phyloP scores from a whole-genome alignment of 1,140 invertebrate genomes.

The Cotesia typhae region DNA sequence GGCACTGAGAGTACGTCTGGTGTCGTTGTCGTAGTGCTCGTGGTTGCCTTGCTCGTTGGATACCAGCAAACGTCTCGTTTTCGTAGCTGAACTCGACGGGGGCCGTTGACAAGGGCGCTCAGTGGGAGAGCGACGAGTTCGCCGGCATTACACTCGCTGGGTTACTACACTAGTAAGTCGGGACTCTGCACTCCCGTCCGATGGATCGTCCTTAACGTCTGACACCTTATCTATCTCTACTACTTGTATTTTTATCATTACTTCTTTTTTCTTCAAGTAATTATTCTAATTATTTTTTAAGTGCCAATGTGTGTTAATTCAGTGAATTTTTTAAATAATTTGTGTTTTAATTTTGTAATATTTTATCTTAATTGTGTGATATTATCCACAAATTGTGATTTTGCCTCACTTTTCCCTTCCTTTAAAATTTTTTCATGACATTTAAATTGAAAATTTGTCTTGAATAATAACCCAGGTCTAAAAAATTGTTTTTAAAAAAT shows the following conservation, averaged over 20 bases:
- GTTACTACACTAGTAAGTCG: slow-evolving; percentile 18
- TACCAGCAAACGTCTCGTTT: not conserved
- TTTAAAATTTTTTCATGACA: too few relatives aligned
- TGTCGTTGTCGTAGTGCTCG: slow-evolving; percentile 10
- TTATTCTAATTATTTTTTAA: not conserved
- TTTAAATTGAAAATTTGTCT: too few relatives aligned
- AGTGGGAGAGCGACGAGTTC: slow-evolving; percentile 25
- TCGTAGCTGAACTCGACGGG: slow-evolving; percentile 5
- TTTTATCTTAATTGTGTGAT: too few relatives aligned
- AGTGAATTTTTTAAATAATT: too few relatives aligned
- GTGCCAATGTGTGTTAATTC: not conserved
- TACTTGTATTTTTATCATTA: not conserved
- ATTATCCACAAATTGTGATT: too few relatives aligned
- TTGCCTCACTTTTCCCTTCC: too few relatives aligned
- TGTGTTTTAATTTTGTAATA: too few relatives aligned
- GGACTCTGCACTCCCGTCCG: slow-evolving; percentile 19
- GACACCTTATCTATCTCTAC: not conserved
- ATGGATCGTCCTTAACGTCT: not conserved
- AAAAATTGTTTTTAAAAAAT: too few relatives aligned
- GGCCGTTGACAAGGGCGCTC: slow-evolving; percentile 9
- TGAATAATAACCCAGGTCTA: too few relatives aligned
- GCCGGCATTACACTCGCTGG: not conserved
- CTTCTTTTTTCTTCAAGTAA: not conserved
- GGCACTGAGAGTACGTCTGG: slow-evolving; percentile 30
- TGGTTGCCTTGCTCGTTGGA: slow-evolving; percentile 13